These are phyloP conservation scores for Synanthedon tipuliformis DNA, from an alignment of 2,888 invertebrate species.

Conservation along the genomic window DNA sequence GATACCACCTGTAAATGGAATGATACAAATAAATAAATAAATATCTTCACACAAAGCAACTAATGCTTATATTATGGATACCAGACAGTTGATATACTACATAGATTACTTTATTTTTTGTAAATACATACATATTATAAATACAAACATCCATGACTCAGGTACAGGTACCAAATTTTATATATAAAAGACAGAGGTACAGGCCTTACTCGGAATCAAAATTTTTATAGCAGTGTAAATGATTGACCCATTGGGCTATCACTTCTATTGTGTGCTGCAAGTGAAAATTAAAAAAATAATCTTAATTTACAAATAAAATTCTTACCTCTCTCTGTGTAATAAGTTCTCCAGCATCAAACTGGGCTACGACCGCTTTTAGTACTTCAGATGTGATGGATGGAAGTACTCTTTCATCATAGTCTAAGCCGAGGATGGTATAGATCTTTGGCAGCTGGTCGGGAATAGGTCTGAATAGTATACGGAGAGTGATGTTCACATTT, in stretches of 20 bases:
- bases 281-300: not conserved
- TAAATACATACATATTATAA: no score
- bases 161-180: no score
- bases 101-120: no score
- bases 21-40: no score
- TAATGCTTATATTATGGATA: no score
- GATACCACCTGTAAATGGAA: conserved; percentile 70
- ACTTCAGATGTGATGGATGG: conserved; percentile 99
- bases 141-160: no score
- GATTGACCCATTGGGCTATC: not conserved
- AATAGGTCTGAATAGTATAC: conserved; percentile 95
- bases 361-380: conserved; percentile 97
- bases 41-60: no score
- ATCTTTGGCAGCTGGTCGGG: conserved; percentile 95
- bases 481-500: conserved; percentile 98
- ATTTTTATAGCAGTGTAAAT: no score
- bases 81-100: no score
- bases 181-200: no score
- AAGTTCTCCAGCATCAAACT: conserved; percentile 98
- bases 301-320: not conserved
- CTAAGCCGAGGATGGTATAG: conserved; percentile 94
- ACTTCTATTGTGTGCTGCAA: no score
- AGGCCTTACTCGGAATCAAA: no score
- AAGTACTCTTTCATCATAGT: conserved; percentile 98
- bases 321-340: conserved; percentile 97